These are phyloP conservation scores for Tachuris rubrigastra DNA, from an alignment of 2,113 vertebrate genomes.

Conservation along the genomic window DNA sequence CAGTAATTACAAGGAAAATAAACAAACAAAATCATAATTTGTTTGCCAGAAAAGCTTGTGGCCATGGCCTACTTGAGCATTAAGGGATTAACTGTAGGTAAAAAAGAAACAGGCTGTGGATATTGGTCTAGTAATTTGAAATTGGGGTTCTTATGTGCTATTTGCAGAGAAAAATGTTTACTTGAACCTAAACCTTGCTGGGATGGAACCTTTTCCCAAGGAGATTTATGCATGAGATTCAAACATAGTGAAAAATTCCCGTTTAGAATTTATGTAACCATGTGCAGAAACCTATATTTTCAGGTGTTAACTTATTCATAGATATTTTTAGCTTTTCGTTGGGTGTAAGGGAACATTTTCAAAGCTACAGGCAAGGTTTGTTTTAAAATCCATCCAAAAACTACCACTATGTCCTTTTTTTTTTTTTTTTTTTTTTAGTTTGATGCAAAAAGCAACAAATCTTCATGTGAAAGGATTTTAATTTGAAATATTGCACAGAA, in stretches of 20 bases:
- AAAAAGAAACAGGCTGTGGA: neutral
- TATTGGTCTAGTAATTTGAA: neutral
- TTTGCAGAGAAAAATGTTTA: constrained; percentile 5
- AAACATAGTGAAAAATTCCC: neutral
- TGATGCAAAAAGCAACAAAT: neutral
- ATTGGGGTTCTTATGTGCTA: neutral
- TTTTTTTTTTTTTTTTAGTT: neutral
- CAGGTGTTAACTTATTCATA: constrained; percentile 12
- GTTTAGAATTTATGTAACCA: constrained; percentile 5
- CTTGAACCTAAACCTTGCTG: neutral
- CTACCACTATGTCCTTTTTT: neutral
- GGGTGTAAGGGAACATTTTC: neutral
- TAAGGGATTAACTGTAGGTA: neutral
- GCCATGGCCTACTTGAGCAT: neutral
- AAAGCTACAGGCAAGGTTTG: neutral
- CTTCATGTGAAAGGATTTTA: neutral
- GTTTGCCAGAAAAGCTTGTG: neutral
- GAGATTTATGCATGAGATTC: constrained; percentile 52
- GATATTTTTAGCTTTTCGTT: neutral
- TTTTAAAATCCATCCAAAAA: constrained; percentile 12
- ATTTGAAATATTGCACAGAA: neutral
- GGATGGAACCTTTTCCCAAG: neutral
- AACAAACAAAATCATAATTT: neutral
- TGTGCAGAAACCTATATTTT: constrained; percentile 8
- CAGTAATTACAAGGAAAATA: neutral